These are phyloP conservation scores for Ophiothrix spiculata DNA, from an alignment of 35 echinoderm and acorn worm species.

Conservation along the genomic window DNA sequence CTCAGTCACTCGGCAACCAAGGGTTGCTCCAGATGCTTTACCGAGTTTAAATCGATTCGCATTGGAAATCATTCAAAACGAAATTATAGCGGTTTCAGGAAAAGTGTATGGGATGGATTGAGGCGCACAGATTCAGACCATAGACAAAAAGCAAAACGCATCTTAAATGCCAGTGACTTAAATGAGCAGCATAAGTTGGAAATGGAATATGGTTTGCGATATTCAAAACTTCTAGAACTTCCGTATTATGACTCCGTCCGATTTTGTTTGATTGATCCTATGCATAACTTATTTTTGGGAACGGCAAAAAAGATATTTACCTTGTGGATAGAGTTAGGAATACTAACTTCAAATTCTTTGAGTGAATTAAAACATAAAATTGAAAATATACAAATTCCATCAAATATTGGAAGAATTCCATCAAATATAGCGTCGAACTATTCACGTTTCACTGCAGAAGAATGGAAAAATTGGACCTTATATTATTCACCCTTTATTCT, in stretches of 20 bases:
- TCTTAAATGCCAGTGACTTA: neutral
- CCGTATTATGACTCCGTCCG: constrained; percentile 19
- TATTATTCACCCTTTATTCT: constrained; percentile 19
- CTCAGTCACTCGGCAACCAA: neutral
- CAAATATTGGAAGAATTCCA: constrained; percentile 28
- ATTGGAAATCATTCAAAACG: neutral
- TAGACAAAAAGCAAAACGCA: neutral
- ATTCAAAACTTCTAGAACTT: neutral
- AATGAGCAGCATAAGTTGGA: neutral
- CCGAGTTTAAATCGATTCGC: neutral
- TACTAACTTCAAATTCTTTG: neutral
- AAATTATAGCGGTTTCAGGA: neutral
- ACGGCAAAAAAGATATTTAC: constrained; percentile 25
- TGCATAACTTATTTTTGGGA: constrained; percentile 41
- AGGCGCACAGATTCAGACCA: neutral
- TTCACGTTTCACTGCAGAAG: constrained; percentile 14
- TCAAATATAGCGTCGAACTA: constrained; percentile 22
- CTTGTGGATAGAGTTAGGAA: constrained; percentile 6
- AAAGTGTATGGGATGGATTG: neutral
- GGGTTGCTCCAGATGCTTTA: neutral
- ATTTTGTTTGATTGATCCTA: constrained; percentile 43
- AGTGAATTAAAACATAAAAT: constrained; percentile 11
- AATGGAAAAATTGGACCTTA: constrained; percentile 49
- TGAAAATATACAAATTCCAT: neutral
- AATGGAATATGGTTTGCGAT: neutral